These are phyloP conservation scores for Pachycephala philippinensis DNA, from an alignment of 2,113 vertebrate genomes.

Conservation along the genomic window DNA sequence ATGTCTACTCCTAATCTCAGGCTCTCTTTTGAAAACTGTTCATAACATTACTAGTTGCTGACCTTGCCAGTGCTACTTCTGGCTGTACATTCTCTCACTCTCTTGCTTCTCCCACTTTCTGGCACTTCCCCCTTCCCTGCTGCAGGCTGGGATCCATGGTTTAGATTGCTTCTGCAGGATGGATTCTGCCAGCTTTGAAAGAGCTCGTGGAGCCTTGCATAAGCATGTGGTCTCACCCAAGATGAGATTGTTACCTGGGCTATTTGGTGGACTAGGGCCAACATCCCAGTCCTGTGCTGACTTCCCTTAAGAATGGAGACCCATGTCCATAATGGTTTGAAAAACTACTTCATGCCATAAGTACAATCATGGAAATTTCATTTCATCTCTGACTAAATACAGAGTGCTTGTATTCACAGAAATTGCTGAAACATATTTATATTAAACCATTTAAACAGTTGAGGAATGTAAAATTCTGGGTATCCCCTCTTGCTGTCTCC, in stretches of 20 bases:
- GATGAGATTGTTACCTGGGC: neutral
- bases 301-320: neutral
- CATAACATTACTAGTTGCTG: neutral
- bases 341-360: neutral
- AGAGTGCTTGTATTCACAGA: neutral
- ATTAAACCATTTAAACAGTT: neutral
- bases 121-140: neutral
- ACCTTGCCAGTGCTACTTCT: conserved; percentile 32
- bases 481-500: neutral
- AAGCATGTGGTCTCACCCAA: neutral
- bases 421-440: neutral
- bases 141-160: neutral
- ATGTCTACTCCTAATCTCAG: neutral
- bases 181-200: neutral
- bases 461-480: neutral
- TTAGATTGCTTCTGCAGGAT: neutral
- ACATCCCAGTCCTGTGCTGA: neutral
- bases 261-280: neutral
- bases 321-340: neutral
- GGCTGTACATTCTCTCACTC: conserved; percentile 48
- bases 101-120: neutral
- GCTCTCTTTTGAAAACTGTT: neutral
- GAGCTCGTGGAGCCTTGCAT: neutral
- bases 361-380: neutral
- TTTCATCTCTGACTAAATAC: neutral